A percentile compares a stretch with the other conserved stretches of the same genome.
Conservation (phyloP, 2,113 vertebrate species). For the Synchiropus splendidus region DNA sequence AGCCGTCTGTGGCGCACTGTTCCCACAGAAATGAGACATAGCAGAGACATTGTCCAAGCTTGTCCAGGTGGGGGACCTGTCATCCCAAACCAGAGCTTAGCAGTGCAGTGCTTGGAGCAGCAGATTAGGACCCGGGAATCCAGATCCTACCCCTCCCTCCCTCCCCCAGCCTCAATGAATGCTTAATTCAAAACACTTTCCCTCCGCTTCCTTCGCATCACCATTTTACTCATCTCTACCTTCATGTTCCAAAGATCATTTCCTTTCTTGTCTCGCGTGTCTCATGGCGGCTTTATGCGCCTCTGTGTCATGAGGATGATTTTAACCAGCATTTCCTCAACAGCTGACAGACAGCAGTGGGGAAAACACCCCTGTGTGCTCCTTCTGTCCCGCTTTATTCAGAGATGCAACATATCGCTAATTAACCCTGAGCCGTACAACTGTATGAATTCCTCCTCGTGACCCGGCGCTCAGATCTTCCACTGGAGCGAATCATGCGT, state of each 20-base stretch:
- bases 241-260: constrained; percentile 49
- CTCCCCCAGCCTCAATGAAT: constrained; percentile 44
- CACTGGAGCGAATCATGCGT: constrained; percentile 6
- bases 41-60: constrained; percentile 75
- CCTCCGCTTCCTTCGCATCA: constrained; percentile 20
- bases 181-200: constrained; percentile 58
- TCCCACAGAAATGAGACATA: constrained; percentile 71
- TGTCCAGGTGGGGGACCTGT: constrained; percentile 80
- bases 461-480: constrained; percentile 17
- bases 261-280: constrained; percentile 28
- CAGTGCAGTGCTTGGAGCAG: constrained; percentile 60
- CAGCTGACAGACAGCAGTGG: constrained; percentile 15
- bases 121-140: constrained; percentile 70
- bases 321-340: constrained; percentile 25
- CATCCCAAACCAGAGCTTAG: constrained; percentile 71
- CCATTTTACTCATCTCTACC: constrained; percentile 48
- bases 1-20: constrained; percentile 65
- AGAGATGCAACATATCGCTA: constrained; percentile 27
- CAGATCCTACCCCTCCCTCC: constrained; percentile 29
- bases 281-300: constrained; percentile 39
- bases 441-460: constrained; percentile 23
- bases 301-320: constrained; percentile 33
- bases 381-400: constrained; percentile 25
- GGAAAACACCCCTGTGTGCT: constrained; percentile 5
- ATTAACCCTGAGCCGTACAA: constrained; percentile 29